Percentiles rank a stretch among this genome's conserved stretches.
These are phyloP conservation scores for Pelmatolapia mariae DNA, from an alignment of 2,113 vertebrate genomes.

Conservation along the genomic window DNA sequence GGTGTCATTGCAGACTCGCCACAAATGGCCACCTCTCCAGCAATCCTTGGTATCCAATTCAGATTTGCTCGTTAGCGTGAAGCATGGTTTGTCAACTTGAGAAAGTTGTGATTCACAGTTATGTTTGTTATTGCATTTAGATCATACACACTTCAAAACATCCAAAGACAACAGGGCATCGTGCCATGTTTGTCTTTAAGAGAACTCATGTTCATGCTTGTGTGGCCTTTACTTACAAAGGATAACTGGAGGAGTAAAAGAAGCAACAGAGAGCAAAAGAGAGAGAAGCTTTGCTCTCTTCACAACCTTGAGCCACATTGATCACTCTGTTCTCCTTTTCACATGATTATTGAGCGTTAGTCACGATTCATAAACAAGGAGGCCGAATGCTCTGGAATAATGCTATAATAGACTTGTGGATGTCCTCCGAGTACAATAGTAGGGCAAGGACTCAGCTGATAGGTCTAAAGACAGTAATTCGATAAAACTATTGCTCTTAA, in stretches of 20 bases:
- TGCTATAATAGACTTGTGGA: background rate
- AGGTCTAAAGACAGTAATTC: background rate
- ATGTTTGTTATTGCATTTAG: conserved; percentile 6
- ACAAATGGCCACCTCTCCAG: background rate
- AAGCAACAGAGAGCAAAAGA: background rate
- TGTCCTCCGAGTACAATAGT: background rate
- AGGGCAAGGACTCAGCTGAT: background rate
- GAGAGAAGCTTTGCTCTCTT: background rate
- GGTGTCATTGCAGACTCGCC: background rate
- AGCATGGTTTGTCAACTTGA: background rate
- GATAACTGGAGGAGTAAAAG: background rate
- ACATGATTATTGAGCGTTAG: conserved; percentile 47
- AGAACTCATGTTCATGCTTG: background rate
- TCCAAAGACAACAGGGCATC: background rate
- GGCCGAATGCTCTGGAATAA: background rate
- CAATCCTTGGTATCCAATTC: background rate
- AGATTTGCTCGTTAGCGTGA: background rate
- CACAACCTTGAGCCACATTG: conserved; percentile 29
- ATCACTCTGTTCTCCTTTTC: conserved; percentile 11
- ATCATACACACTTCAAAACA: background rate
- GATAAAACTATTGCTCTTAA: background rate
- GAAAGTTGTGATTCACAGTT: background rate
- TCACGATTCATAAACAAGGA: conserved; percentile 34
- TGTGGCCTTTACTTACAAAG: background rate
- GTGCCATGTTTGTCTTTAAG: background rate